Conservation (phyloP, 2,888 invertebrate genomes). For the Pollenia griseotomentosa region DNA sequence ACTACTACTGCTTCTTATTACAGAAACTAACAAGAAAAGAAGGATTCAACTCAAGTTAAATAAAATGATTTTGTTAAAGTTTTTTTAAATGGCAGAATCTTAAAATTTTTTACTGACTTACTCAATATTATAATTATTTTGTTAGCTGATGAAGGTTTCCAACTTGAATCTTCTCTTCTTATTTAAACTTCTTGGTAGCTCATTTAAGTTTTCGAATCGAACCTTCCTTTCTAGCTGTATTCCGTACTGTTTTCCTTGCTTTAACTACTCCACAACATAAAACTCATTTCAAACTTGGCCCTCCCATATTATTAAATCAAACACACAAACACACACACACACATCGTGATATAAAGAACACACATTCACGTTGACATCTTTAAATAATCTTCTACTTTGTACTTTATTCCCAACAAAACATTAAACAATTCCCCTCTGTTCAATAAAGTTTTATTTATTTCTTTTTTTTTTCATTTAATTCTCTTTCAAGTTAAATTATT, state of each 20-base stretch:
- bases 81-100: too few relatives aligned
- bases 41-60: too few relatives aligned
- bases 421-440: not conserved
- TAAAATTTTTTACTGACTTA: too few relatives aligned
- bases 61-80: too few relatives aligned
- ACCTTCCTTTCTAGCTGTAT: not conserved
- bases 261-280: not conserved
- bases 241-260: not conserved
- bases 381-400: constrained; percentile 22
- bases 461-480: not conserved
- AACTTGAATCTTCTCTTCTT: too few relatives aligned
- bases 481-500: constrained; percentile 15
- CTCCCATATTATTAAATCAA: not conserved
- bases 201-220: too few relatives aligned
- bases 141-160: too few relatives aligned
- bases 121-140: too few relatives aligned
- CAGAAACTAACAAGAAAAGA: too few relatives aligned
- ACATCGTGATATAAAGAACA: too few relatives aligned
- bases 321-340: not conserved
- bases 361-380: constrained; percentile 13
- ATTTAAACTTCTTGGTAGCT: too few relatives aligned
- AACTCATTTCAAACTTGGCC: not conserved
- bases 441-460: not conserved
- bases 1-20: too few relatives aligned
- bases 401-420: not conserved